A percentile compares a stretch with the other conserved stretches of the same genome.
phyloP scores from a whole-genome alignment of 2,888 invertebrate genomes.

The Idaea aversata region DNA sequence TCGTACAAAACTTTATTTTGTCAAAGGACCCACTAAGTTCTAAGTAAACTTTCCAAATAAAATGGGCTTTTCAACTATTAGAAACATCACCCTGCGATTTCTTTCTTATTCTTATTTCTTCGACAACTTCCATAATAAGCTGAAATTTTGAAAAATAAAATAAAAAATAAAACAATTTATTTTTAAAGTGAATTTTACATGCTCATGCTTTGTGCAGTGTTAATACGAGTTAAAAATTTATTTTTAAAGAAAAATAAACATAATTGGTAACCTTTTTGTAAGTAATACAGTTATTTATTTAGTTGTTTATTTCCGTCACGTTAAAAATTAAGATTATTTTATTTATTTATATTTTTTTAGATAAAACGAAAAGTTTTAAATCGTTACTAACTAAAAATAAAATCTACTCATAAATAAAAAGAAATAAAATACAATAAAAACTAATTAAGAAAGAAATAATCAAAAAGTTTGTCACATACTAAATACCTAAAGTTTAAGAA shows the following conservation, averaged over 20 bases:
- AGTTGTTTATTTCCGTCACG: no score
- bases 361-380: no score
- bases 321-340: no score
- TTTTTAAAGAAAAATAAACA: no score
- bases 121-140: constrained; percentile 78
- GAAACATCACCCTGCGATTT: constrained; percentile 67
- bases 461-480: background rate
- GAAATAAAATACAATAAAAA: background rate
- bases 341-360: no score
- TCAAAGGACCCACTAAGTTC: background rate
- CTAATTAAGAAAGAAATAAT: background rate
- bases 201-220: background rate
- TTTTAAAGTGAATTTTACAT: background rate
- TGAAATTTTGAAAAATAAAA: constrained; percentile 65
- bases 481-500: background rate
- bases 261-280: no score
- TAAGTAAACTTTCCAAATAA: background rate
- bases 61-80: constrained; percentile 49
- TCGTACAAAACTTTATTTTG: background rate
- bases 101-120: constrained; percentile 78
- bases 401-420: background rate
- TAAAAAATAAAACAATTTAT: constrained; percentile 31
- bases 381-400: background rate
- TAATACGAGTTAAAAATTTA: background rate
- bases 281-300: no score